These are phyloP conservation scores for Dicentrarchus labrax DNA, from an alignment of 2,113 vertebrate genomes.

Conservation along the genomic window DNA sequence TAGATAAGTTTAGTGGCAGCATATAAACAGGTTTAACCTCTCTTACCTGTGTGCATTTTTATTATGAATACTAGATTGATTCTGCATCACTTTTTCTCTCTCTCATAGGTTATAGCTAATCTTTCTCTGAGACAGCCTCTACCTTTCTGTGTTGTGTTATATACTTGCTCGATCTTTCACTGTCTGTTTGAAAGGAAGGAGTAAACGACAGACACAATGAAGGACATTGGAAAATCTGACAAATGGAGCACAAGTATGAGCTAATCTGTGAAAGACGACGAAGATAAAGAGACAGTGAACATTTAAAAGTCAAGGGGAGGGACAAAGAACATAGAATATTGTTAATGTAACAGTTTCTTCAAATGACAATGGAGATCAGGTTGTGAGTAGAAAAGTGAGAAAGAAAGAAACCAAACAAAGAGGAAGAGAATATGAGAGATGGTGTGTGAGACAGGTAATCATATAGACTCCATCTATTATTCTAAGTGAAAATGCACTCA, in stretches of 20 bases:
- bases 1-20: conserved; percentile 50
- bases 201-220: background rate
- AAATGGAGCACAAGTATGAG: background rate
- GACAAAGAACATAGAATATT: background rate
- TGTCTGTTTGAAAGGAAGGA: conserved; percentile 10
- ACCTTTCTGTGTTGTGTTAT: conserved; percentile 11
- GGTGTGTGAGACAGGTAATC: conserved; percentile 45
- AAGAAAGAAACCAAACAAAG: background rate
- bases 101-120: conserved; percentile 4
- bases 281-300: too few species aligned
- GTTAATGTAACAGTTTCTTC: background rate
- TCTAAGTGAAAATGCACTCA: conserved; percentile 69
- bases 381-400: conserved; percentile 17
- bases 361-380: background rate
- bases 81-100: background rate
- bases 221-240: background rate
- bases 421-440: conserved; percentile 7
- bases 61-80: conserved; percentile 30
- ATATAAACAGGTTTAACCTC: conserved; percentile 58
- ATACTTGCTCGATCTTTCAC: background rate
- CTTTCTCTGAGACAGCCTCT: background rate
- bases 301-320: background rate
- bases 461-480: conserved; percentile 59
- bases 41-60: conserved; percentile 47
- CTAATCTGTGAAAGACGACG: background rate